Evolutionary conservation across 2,888 invertebrate species (phyloP).

Genomic region (Parnassius orleans): DNA sequence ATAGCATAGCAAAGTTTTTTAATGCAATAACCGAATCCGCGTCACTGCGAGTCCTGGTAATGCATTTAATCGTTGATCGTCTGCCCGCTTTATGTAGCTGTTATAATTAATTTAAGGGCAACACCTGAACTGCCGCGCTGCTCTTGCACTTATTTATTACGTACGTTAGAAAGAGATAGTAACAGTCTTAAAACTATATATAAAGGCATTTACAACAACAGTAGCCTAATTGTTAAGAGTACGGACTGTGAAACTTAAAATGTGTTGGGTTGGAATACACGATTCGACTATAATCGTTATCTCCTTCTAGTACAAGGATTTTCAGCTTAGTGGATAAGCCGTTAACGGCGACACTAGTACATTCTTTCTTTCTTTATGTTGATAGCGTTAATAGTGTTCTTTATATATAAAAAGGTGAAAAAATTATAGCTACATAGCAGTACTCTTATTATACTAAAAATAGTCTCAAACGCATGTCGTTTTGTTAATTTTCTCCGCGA

Average conservation of each 20-base stretch:
- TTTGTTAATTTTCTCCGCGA: no score
- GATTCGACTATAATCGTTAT: no score
- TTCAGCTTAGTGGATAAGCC: neutral
- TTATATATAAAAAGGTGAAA: no score
- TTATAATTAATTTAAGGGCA: conserved; percentile 35
- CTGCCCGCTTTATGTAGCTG: conserved; percentile 38
- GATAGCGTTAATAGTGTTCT: no score
- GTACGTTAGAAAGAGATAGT: neutral
- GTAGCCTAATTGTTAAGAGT: neutral
- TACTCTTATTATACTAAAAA: no score
- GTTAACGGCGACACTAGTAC: no score
- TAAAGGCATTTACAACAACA: neutral
- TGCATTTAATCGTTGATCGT: conserved; percentile 57
- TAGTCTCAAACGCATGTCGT: no score
- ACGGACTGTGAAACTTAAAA: neutral
- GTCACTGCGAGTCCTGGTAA: conserved; percentile 58
- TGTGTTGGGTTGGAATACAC: no score
- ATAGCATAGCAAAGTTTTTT: conserved; percentile 74
- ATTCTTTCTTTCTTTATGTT: no score
- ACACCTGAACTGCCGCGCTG: conserved; percentile 20
- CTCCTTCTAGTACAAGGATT: neutral
- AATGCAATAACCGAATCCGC: conserved; percentile 76
- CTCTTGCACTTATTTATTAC: neutral
- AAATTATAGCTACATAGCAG: no score
- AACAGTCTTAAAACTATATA: neutral